A percentile compares a stretch with the other conserved stretches of the same genome.
phyloP scores from a whole-genome alignment of 2,113 vertebrate genomes.

The Sphaerodactylus townsendi region DNA sequence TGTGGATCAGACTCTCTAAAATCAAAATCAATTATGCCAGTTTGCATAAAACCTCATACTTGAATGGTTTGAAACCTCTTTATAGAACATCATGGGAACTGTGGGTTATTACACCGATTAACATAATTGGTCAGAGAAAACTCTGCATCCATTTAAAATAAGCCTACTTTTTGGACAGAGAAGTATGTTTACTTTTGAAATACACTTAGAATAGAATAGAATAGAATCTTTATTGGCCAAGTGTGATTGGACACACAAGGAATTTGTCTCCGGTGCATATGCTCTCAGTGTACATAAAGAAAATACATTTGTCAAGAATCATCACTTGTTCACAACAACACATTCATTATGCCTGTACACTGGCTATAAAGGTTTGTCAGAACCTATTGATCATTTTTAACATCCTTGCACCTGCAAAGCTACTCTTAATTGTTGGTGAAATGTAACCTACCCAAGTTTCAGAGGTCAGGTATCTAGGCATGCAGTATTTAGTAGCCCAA shows the following conservation, averaged over 20 bases:
- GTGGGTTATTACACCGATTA: conserved; percentile 62
- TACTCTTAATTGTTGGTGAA: conserved; percentile 68
- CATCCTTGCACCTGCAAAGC: conserved; percentile 60
- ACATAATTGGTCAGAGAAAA: conserved; percentile 46
- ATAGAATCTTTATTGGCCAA: too few relatives aligned
- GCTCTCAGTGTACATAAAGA: too few relatives aligned
- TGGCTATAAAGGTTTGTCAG: conserved; percentile 53
- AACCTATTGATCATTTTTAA: conserved; percentile 62
- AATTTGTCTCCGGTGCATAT: too few relatives aligned
- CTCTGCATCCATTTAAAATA: conserved; percentile 39
- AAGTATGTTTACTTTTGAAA: conserved; percentile 36
- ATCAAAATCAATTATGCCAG: conserved; percentile 45
- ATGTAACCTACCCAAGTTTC: conserved; percentile 68
- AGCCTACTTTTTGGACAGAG: conserved; percentile 36
- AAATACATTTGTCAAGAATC: too few relatives aligned
- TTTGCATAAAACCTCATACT: conserved; percentile 51
- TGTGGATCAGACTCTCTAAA: conserved; percentile 62
- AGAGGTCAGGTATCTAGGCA: conserved; percentile 67
- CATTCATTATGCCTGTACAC: conserved; percentile 20
- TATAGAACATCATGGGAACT: conserved; percentile 50
- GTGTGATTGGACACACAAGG: too few relatives aligned
- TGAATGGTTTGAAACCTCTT: conserved; percentile 56
- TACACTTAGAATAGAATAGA: too few relatives aligned
- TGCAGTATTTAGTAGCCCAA: conserved; percentile 66
- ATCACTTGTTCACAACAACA: conserved; percentile 21